Percentiles rank a stretch among this genome's conserved stretches.
Conservation (phyloP, 2,797 vertebrate species). For the Coracias cyanogaster region DNA sequence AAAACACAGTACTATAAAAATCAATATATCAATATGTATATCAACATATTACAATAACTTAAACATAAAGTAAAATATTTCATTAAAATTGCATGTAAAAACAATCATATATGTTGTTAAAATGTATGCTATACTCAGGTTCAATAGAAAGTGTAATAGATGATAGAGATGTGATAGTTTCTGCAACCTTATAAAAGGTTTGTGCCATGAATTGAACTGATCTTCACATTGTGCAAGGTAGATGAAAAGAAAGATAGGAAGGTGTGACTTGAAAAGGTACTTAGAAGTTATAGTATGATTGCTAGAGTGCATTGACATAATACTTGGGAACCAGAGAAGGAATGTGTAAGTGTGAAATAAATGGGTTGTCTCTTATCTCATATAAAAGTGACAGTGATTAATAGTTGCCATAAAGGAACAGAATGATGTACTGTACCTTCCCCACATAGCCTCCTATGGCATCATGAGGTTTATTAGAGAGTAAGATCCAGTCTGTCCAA, state of each 20-base stretch:
- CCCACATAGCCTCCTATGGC: not conserved
- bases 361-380: not conserved
- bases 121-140: not conserved
- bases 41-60: not conserved
- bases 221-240: not conserved
- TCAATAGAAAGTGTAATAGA: not conserved
- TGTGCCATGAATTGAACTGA: not conserved
- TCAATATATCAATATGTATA: too few relatives aligned
- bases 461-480: not conserved
- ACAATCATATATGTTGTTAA: not conserved
- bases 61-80: not conserved
- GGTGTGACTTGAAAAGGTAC: not conserved
- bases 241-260: not conserved
- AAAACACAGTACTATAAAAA: too few relatives aligned
- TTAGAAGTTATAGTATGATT: not conserved
- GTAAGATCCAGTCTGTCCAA: not conserved
- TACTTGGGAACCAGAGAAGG: not conserved
- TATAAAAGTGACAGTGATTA: not conserved
- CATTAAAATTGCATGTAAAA: not conserved
- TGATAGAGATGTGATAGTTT: not conserved
- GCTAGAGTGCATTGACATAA: not conserved
- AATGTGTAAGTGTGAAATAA: not conserved
- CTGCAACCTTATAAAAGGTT: not conserved
- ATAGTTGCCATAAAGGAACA: not conserved
- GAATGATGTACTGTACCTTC: not conserved